Base-by-base conservation (phyloP, 1,140 invertebrate genomes). In the Brachionus sp. region DNA sequence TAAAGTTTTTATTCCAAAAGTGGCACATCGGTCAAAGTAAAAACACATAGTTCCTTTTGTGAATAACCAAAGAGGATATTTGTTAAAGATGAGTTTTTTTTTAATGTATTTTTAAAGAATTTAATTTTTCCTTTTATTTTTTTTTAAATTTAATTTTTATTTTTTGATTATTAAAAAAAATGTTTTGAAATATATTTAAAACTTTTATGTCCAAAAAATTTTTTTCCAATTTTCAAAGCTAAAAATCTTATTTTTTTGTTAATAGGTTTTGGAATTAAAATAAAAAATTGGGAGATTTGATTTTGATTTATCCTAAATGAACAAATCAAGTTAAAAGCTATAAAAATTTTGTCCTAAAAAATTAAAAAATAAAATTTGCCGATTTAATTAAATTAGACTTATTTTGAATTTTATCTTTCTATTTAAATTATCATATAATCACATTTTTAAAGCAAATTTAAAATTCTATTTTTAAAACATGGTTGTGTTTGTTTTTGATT, bases 31-130 rank as follows among this genome's bases (percentile, higher is more conserved):
- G 57, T 12, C n/a, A 57, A 10, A n/a, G 13, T 7, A 1, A 66
- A 57, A 57, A 57, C 19, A n/a, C 23, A 1, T 37, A n/a, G 25
- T n/a, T 33, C 25, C 13, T 33, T 66, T 5, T 66, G 64, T 66
- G 5, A 19, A 33, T 33, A 66, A n/a, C n/a, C 64, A 66, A 66
- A 66, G 33, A 66, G 25, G 33, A 66, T 37, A 33, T 66, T 66
- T 33, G 64, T 66, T 66, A 33, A 66, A 33, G 33, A 66, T 33
- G 64, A 66, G 9, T 66, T 66, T 64, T 66, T 66, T 66, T 64
- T 66, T 33, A 66, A 57, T 57, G 50, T 57, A 57, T 57, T 66
- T 37, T 66, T 13, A 37, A 66, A 37, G 33, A 66, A 66, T 33
- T 66, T 9, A 33, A 66, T 23, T 66, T 66, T 66, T 37, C 29